Evolutionary conservation across 2,888 invertebrate species (phyloP).

Genomic region (Agrochola macilenta): DNA sequence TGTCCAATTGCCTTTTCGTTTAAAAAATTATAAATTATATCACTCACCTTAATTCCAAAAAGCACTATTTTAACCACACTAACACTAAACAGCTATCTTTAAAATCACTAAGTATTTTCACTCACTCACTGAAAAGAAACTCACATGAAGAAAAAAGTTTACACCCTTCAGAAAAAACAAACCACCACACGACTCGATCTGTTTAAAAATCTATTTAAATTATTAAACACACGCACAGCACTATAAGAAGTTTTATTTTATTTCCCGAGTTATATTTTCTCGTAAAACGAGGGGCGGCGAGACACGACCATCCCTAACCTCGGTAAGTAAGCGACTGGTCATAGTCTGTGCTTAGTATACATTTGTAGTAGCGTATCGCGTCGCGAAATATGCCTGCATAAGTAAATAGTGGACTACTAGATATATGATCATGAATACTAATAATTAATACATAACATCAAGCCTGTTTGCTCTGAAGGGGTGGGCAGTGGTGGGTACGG

Average conservation of each 20-base stretch:
- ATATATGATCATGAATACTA: conserved; percentile 40
- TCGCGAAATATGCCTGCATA: conserved; percentile 57
- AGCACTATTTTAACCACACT: conserved; percentile 33
- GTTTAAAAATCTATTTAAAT: conserved; percentile 18
- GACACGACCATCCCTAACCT: conserved; percentile 53
- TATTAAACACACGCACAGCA: conserved; percentile 38
- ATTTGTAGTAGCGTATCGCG: conserved; percentile 26
- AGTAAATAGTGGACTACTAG: conserved; percentile 44
- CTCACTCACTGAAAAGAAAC: conserved; percentile 47
- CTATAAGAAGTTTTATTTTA: conserved; percentile 43
- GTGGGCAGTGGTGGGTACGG: not conserved
- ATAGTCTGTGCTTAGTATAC: conserved; percentile 23
- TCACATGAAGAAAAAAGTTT: conserved; percentile 26
- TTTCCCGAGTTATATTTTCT: conserved; percentile 43
- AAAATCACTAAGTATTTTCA: conserved; percentile 45
- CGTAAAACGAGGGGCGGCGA: conserved; percentile 34
- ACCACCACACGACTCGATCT: conserved; percentile 16
- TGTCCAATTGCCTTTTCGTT: not conserved
- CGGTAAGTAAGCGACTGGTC: conserved; percentile 53
- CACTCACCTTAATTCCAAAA: conserved; percentile 53
- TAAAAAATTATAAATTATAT: not conserved
- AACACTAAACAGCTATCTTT: conserved; percentile 32
- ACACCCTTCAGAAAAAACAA: not conserved
- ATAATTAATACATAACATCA: conserved; percentile 14
- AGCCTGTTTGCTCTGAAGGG: not conserved